Evolutionary conservation across 2,797 vertebrate genomes (phyloP), one percentile per base, ranked within the genome.

Genomic region (Hyperoplus lanceolatus): DNA sequence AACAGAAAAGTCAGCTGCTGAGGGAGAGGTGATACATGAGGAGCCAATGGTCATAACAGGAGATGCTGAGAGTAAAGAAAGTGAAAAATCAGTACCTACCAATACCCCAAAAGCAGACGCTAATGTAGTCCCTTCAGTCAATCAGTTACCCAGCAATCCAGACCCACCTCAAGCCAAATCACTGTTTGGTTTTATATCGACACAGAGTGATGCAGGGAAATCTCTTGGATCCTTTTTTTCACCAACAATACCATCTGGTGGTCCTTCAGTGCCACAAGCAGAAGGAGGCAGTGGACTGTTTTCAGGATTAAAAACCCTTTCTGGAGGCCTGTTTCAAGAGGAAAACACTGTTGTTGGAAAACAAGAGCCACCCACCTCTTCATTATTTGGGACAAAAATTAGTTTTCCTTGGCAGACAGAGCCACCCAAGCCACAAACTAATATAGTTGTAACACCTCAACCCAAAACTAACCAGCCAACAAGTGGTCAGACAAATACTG

Each of bases 261-360:
- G 76, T 81, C 90, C 83, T 75, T 87, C 92, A 84, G 90, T 70
- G 77, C 91, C 89, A 89, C 94, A 92, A 75, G 79, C 92, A 48
- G 93, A 94, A 77, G 84, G 82, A 63, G 79, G 86, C 14, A 87
- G 95, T 77, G 89, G 96, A 42, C 90, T 98, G 0, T 92, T 97
- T 72, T 97, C 96, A 60, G 95, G 96, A 77, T 94, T 98, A 67
- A 98, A 97, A 93, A 96, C 95, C 13, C 87, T 99, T 53, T 99
- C 98, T 83, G 92, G 93, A 2, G 85, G 93, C 58, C 81, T 99
- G 0, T 98, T 98, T 95, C 96, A 98, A 78, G 96, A 97, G 15
- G 95, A 96, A 70, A 97, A 95, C 59, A 56, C 73, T 13, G 77
- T 38, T 72, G 54, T 84, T 83, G 87, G 90, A 46, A 91, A 93